Conservation (phyloP, 2,888 invertebrate species). For the Drosophila hamatofila region DNA sequence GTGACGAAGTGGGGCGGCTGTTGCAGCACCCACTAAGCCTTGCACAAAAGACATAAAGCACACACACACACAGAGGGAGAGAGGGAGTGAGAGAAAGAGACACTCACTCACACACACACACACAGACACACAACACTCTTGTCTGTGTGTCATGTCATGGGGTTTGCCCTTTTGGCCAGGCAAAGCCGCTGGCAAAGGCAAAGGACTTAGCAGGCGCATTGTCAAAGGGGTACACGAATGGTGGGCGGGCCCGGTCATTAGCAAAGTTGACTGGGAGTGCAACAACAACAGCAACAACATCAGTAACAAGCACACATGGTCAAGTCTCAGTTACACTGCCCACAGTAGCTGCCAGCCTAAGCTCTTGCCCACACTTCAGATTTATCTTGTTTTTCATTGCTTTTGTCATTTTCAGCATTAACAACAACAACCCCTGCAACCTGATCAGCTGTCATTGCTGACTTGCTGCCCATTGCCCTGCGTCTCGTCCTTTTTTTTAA, state of each 20-base stretch:
- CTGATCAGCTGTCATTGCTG: constrained; percentile 74
- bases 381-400: constrained; percentile 57
- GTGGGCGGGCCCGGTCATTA: constrained; percentile 68
- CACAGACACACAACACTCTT: background rate
- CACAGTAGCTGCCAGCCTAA: constrained; percentile 13
- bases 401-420: constrained; percentile 41
- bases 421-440: constrained; percentile 70
- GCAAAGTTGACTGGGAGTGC: constrained; percentile 67
- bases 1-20: constrained; percentile 26
- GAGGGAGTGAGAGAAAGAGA: background rate
- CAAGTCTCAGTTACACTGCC: constrained; percentile 59
- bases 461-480: constrained; percentile 65
- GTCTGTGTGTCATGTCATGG: constrained; percentile 25
- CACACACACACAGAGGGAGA: constrained; percentile 14
- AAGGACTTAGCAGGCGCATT: constrained; percentile 56
- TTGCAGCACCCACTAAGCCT: constrained; percentile 59
- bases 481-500: constrained; percentile 38
- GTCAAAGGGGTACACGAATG: constrained; percentile 57
- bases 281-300: constrained; percentile 38
- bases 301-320: constrained; percentile 42
- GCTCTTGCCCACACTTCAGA: constrained; percentile 24
- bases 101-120: background rate
- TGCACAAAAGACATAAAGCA: constrained; percentile 52
- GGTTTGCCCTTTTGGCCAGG: constrained; percentile 40
- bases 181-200: constrained; percentile 36